Conservation (phyloP, 1,140 invertebrate genomes). For the Chionoecetes opilio region DNA sequence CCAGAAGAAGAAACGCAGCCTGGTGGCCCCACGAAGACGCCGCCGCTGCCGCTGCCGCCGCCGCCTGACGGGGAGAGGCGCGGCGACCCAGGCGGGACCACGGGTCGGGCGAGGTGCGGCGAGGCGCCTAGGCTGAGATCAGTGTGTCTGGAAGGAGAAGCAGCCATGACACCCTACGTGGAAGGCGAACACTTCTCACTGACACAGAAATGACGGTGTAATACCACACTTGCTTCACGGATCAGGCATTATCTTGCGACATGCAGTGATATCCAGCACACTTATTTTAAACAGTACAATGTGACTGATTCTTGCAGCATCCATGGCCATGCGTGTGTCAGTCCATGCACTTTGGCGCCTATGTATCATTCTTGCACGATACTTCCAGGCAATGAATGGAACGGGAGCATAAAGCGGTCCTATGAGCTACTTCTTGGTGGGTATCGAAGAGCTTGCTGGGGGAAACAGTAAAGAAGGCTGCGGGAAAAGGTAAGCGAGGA, state of each 20-base stretch:
- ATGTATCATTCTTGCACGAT: not conserved
- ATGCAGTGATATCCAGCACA: too few species aligned
- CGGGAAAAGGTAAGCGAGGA: too few species aligned
- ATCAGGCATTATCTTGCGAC: too few species aligned
- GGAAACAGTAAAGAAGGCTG: not conserved
- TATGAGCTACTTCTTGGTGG: not conserved
- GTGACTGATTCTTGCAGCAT: too few species aligned
- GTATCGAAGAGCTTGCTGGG: not conserved
- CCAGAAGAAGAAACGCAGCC: not conserved
- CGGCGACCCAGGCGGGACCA: not conserved
- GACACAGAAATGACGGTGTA: too few species aligned
- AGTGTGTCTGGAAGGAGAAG: constrained; percentile 5
- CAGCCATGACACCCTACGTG: not conserved
- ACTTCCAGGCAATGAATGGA: not conserved
- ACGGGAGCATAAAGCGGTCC: not conserved
- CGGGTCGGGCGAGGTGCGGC: not conserved
- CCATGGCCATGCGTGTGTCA: too few species aligned
- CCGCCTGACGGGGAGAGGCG: not conserved
- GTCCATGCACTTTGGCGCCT: too few species aligned
- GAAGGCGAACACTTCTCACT: too few species aligned
- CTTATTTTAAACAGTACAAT: too few species aligned
- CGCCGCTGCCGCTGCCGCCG: not conserved
- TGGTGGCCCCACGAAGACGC: not conserved
- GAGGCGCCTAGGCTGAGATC: not conserved
- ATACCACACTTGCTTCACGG: too few species aligned